These are phyloP conservation scores for Heliconius hermathena DNA, from an alignment of 1,140 invertebrate species.

Conservation along the genomic window DNA sequence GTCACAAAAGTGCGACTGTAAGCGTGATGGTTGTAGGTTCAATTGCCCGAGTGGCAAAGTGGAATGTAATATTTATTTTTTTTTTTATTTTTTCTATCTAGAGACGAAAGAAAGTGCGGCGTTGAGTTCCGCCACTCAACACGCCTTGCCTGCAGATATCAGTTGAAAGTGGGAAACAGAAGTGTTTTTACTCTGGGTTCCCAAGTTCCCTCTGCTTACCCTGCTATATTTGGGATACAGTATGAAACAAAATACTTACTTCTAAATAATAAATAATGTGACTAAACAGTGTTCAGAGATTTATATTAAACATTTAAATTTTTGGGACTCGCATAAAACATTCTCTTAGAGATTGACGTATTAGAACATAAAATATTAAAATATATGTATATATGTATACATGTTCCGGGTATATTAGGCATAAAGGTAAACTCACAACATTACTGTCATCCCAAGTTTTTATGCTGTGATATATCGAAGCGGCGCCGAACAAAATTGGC, in stretches of 20 bases:
- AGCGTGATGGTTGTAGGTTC: too few species aligned
- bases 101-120: too few species aligned
- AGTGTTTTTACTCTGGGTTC: neutral
- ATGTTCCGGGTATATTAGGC: slow-evolving; percentile 7
- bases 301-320: neutral
- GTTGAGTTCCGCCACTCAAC: too few species aligned
- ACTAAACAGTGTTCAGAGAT: neutral
- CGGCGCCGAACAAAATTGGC: slow-evolving; percentile 5
- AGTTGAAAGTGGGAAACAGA: too few species aligned
- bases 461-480: slow-evolving; percentile 7
- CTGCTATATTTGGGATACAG: too few species aligned
- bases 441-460: slow-evolving; percentile 14
- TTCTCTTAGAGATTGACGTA: neutral
- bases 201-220: too few species aligned
- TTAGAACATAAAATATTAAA: neutral
- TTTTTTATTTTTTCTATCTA: too few species aligned
- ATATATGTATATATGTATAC: neutral
- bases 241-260: too few species aligned
- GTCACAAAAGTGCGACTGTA: too few species aligned
- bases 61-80: too few species aligned
- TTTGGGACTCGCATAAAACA: neutral
- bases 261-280: neutral
- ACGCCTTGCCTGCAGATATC: too few species aligned
- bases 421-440: slow-evolving; percentile 13
- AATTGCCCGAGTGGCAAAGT: too few species aligned